Percentiles rank a stretch among this genome's conserved stretches.
These are phyloP conservation scores for Rhynchotus rufescens DNA, from an alignment of 2,797 vertebrate genomes.

Conservation along the genomic window DNA sequence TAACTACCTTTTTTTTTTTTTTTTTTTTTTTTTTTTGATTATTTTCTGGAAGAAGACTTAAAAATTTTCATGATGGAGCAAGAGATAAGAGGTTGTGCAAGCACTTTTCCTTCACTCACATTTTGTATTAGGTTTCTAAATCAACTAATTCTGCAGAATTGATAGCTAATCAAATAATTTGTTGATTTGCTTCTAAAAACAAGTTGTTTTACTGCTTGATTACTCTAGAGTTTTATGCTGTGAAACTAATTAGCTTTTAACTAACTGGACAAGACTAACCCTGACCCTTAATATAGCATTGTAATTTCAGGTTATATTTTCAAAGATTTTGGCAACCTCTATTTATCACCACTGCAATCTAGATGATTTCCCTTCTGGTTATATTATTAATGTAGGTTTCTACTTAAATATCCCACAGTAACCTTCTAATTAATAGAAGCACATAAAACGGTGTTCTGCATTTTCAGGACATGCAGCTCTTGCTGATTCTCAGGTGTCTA, in stretches of 20 bases:
- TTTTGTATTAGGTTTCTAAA: background rate
- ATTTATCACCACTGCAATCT: conserved; percentile 51
- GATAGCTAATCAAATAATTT: background rate
- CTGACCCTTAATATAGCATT: conserved; percentile 36
- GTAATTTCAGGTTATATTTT: conserved; percentile 45
- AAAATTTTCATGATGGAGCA: background rate
- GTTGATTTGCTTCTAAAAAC: background rate
- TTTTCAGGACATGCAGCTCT: conserved; percentile 17
- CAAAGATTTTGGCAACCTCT: conserved; percentile 51
- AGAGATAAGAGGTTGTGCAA: background rate
- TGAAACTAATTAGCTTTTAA: conserved; percentile 65
- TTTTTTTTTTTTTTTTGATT: accelerated
- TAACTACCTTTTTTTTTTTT: accelerated
- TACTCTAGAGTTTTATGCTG: conserved; percentile 1
- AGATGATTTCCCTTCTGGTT: conserved; percentile 30
- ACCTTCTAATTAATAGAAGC: conserved; percentile 53
- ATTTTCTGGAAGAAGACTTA: background rate
- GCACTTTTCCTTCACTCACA: background rate
- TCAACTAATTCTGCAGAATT: background rate
- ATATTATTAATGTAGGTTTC: conserved; percentile 49
- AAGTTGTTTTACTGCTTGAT: background rate
- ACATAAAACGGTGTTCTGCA: conserved; percentile 42
- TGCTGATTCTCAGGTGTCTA: background rate
- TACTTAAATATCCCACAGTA: conserved; percentile 43
- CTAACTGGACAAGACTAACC: conserved; percentile 32